Percentiles rank a stretch among this genome's conserved stretches.
Evolutionary conservation across 1,140 invertebrate genomes (phyloP).

Genomic region (Brachionus paranguensis): DNA sequence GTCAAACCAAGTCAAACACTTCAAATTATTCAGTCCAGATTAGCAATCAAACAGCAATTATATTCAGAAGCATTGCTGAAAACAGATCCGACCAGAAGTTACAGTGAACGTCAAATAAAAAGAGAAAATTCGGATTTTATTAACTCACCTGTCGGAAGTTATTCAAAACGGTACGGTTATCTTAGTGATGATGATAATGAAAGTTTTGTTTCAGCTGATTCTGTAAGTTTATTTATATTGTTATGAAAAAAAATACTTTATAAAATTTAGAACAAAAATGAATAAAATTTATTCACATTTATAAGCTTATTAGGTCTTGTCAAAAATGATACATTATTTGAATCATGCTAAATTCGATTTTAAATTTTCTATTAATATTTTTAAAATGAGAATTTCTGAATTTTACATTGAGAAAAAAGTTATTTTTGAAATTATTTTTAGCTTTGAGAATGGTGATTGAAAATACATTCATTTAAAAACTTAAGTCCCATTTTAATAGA

Average conservation of each 20-base stretch:
- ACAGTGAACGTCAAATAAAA: neutral
- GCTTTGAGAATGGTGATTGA: no score
- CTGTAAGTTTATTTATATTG: neutral
- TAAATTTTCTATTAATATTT: no score
- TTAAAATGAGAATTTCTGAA: no score
- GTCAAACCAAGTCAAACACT: constrained; percentile 39
- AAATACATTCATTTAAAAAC: no score
- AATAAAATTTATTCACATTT: no score
- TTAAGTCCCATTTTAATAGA: no score
- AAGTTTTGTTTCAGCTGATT: constrained; percentile 38
- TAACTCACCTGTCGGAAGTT: neutral
- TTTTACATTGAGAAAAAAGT: no score
- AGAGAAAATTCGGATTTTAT: neutral
- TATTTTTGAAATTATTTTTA: no score
- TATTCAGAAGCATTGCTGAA: constrained; percentile 9
- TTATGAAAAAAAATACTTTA: neutral
- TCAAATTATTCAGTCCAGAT: constrained; percentile 39
- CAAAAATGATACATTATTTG: no score
- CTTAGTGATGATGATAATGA: constrained; percentile 34
- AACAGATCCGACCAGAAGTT: neutral
- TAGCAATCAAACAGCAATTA: constrained; percentile 31
- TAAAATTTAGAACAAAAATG: neutral
- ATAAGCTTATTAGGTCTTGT: no score
- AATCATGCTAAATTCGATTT: no score
- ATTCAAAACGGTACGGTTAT: neutral